Evolutionary conservation across 1,140 invertebrate species (phyloP), one percentile per base, ranked within the genome.

Genomic region (Aphelenchoides avenae): DNA sequence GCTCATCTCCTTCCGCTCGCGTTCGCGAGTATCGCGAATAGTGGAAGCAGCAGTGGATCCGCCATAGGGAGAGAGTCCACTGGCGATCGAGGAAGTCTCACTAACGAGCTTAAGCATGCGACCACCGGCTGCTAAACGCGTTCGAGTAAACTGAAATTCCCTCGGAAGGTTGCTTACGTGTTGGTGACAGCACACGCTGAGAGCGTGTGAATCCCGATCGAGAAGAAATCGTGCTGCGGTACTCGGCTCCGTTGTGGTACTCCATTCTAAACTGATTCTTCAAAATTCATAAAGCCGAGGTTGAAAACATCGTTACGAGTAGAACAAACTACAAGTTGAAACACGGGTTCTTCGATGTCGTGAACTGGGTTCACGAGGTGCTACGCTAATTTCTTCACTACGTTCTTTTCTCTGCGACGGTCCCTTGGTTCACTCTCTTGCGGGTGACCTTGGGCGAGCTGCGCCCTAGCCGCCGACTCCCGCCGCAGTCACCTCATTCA

Each of bases 1-100:
- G 54, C 77, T 77, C 73, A 82, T 75, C 46, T 82, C 80, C 59
- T 79, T 79, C 74, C 82, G 82, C 61, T 82, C 81, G 51, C 76
- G 77, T 61, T 81, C 79, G 11, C 81, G 71, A 27, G 61, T 71
- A 40, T 74, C 71, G 44, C 78, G 73, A 49, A 82, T 78, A 34
- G 68, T 70, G 18, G 67, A 66, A 11, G 80, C 79, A 7, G 80
- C 71, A 39, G 57, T 54, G 20, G 62, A 71, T 2, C 57, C 66
- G 20, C 55, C 55, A 52, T 73, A 52, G 29, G 63, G 46, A 41
- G 64, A 53, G 58, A 72, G 24, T 15, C 74, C 63, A 29, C 71
- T 71, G 20, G 40, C 48, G 27, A 72, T 36, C 9, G 73, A 73
- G n/a, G 69, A 59, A 0, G 62, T 63, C 47, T 75, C 73, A 31